Evolutionary conservation across 2,888 invertebrate species (phyloP), one percentile per base, ranked within the genome.

Genomic region (Macrophya annulata): DNA sequence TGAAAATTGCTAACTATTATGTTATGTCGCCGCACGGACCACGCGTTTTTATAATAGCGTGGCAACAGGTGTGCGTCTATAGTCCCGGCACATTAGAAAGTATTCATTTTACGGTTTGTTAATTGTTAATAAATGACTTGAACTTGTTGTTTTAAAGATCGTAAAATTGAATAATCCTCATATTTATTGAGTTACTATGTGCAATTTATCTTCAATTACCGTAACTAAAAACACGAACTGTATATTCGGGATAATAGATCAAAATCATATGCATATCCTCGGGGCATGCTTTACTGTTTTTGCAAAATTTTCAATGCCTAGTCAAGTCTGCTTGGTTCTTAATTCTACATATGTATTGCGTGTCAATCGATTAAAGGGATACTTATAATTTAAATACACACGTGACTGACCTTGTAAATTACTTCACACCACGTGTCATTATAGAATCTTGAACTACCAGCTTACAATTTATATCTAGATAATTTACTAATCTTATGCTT

Each of bases 1-100:
- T 25, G 31, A 31, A 77, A 77, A 81, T 43, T 62, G 21, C 43
- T 12, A 81, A 40, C 48, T 10, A 37, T 37, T 31, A 48, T 77
- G 37, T 55, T 45, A 15, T 21, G 25, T 62, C 62, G 62, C 4
- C 62, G 25, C 21, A 25, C 55, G 17, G 51, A 77, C 31, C 81
- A 81, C 62, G 81, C 81, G 81, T 62, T 81, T 62, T 31, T 40
- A 62, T 43, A 81, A 43, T 62, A 81, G 62, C 62, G 59, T 31
- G 62, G 81, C 81, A 81, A 81, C 81, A 81, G 81, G 81, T 81
- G 62, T 81, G 25, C 43, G 48, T 77, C 48, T 12, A 31, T 40
- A 9, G 62, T 81, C 62, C 81, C 81, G 81, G 43, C 62, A 9
- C 43, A 25, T 81, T 37, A 59, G n/a, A 81, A 81, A 81, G 81